Conservation (phyloP, 2,113 vertebrate genomes). For the Xiphophorus hellerii region DNA sequence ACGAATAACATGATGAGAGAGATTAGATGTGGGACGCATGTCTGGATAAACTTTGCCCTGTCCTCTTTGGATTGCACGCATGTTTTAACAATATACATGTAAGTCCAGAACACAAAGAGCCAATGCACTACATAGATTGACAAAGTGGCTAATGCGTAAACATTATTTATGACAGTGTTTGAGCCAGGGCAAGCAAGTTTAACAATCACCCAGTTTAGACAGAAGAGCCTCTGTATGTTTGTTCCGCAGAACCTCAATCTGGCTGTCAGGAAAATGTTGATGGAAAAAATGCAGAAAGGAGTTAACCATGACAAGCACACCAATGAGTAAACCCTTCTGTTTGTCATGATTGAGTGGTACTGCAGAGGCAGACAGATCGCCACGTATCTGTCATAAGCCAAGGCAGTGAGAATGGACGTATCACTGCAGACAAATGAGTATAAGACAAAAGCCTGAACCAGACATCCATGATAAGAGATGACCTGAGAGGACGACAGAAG, state of each 20-base stretch:
- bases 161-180: conserved; percentile 1
- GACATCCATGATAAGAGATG: conserved; percentile 13
- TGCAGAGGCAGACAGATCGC: conserved; percentile 17
- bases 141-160: conserved; percentile 3
- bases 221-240: conserved; percentile 17
- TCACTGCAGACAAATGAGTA: conserved; percentile 29
- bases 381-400: conserved; percentile 26
- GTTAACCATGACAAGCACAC: conserved; percentile 15
- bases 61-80: conserved; percentile 8
- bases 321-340: not conserved
- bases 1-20: conserved; percentile 7
- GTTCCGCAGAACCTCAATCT: conserved; percentile 6
- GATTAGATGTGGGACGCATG: conserved; percentile 12
- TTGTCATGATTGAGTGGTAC: conserved; percentile 22
- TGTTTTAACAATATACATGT: conserved; percentile 13
- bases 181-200: conserved; percentile 11
- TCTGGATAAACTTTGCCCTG: conserved; percentile 25
- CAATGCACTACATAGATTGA: conserved; percentile 4
- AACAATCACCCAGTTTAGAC: conserved; percentile 23
- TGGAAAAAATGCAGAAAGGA: conserved; percentile 18
- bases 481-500: conserved; percentile 13
- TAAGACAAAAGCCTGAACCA: conserved; percentile 14
- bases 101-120: conserved; percentile 23
- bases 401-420: not conserved
- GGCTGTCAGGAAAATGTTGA: conserved; percentile 9